phyloP scores from a whole-genome alignment of 1,140 invertebrate genomes.

The Octopus sinensis region DNA sequence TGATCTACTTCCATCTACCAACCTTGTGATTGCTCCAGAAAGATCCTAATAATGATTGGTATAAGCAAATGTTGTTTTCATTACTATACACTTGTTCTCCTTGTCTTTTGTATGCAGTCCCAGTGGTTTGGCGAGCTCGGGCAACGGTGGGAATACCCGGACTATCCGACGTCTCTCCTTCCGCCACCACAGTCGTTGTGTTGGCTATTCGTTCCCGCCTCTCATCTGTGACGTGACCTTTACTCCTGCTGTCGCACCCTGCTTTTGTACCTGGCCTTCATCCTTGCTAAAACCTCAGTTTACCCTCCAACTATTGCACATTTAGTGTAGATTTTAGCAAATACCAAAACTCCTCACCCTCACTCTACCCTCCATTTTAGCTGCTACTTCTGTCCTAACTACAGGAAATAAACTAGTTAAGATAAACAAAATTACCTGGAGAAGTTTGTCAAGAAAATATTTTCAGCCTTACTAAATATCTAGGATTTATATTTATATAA shows the following conservation, averaged over 20 bases:
- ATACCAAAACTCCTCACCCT: not conserved
- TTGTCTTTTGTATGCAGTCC: constrained; percentile 16
- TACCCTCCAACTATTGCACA: not conserved
- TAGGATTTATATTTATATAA: too few species aligned
- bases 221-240: constrained; percentile 7
- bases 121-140: constrained; percentile 6
- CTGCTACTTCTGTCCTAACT: too few species aligned
- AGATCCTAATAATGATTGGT: not conserved
- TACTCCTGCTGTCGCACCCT: constrained; percentile 7
- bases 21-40: not conserved
- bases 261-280: not conserved
- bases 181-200: constrained; percentile 8
- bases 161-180: not conserved
- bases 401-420: too few species aligned
- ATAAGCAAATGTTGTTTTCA: not conserved
- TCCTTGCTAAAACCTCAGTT: constrained; percentile 4
- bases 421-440: too few species aligned
- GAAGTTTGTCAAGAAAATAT: too few species aligned
- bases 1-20: not conserved
- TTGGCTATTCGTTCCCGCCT: constrained; percentile 5
- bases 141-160: constrained; percentile 2
- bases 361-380: too few species aligned
- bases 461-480: too few species aligned
- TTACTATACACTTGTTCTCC: constrained; percentile 6
- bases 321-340: not conserved